These are phyloP conservation scores for Acarapis woodi DNA, from an alignment of 1,140 invertebrate genomes.

Conservation along the genomic window DNA sequence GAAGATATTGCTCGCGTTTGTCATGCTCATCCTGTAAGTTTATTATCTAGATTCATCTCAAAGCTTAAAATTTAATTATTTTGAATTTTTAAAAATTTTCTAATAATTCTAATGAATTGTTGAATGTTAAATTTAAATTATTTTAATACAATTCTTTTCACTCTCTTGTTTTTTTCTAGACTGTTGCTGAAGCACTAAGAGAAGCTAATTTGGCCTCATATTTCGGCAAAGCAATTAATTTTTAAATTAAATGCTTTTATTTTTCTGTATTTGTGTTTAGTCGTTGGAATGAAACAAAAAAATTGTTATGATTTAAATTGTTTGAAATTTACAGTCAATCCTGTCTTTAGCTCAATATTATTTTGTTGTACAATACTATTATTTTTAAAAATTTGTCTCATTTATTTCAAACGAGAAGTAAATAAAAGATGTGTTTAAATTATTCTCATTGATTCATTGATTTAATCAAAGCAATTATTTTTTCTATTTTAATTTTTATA, in stretches of 20 bases:
- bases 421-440: too few relatives aligned
- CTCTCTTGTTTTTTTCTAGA: slow-evolving; percentile 30
- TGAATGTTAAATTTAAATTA: slow-evolving; percentile 5
- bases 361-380: too few relatives aligned
- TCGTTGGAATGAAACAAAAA: too few relatives aligned
- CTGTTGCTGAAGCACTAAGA: slow-evolving; percentile 80
- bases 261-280: slow-evolving; percentile 17
- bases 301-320: too few relatives aligned
- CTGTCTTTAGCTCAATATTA: too few relatives aligned
- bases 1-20: slow-evolving; percentile 94
- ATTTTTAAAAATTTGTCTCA: too few relatives aligned
- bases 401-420: too few relatives aligned
- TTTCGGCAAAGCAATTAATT: slow-evolving; percentile 93
- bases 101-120: slow-evolving; percentile 3
- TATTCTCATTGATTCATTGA: too few relatives aligned
- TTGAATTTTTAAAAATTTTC: slow-evolving; percentile 3
- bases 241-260: slow-evolving; percentile 19
- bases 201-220: slow-evolving; percentile 88
- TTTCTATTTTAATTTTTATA: too few relatives aligned
- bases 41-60: slow-evolving; percentile 1
- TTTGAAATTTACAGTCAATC: too few relatives aligned
- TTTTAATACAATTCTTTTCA: background rate
- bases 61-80: background rate
- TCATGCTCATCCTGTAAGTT: slow-evolving; percentile 86
- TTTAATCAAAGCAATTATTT: too few relatives aligned